phyloP scores from a whole-genome alignment of 2,113 vertebrate genomes.

The Actenoides lindsayi region DNA sequence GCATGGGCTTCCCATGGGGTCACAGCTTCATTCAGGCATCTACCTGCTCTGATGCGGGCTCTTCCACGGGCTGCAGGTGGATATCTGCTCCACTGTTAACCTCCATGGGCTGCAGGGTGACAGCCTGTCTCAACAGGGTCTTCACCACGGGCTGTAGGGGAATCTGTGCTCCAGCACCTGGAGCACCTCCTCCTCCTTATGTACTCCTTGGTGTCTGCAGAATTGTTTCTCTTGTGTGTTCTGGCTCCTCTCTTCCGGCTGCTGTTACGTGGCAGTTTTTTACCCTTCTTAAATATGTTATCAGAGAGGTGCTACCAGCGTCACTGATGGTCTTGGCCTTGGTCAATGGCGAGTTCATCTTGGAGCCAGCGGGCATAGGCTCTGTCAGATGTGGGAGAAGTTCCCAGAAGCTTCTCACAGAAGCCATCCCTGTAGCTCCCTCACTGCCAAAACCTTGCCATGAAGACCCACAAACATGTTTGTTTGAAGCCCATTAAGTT shows the following conservation, averaged over 20 bases:
- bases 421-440: not conserved
- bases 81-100: not conserved
- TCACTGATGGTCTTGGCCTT: not conserved
- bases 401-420: not conserved
- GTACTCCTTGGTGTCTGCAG: not conserved
- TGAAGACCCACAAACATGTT: not conserved
- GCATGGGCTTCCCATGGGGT: not conserved
- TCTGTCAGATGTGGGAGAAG: not conserved
- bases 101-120: not conserved
- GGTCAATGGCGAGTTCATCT: not conserved
- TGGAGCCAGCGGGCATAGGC: not conserved
- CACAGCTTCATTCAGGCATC: not conserved
- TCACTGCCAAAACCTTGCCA: not conserved
- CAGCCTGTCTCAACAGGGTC: not conserved
- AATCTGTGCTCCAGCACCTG: not conserved
- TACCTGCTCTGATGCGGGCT: not conserved
- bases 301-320: not conserved
- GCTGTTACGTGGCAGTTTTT: not conserved
- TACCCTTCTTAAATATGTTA: not conserved
- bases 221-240: not conserved
- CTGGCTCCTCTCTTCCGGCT: not conserved
- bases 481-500: not conserved
- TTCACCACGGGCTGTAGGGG: not conserved
- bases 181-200: not conserved
- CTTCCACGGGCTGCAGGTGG: not conserved